These are phyloP conservation scores for Venustoraphidia nigricollis DNA, from an alignment of 2,888 invertebrate genomes.

Conservation along the genomic window DNA sequence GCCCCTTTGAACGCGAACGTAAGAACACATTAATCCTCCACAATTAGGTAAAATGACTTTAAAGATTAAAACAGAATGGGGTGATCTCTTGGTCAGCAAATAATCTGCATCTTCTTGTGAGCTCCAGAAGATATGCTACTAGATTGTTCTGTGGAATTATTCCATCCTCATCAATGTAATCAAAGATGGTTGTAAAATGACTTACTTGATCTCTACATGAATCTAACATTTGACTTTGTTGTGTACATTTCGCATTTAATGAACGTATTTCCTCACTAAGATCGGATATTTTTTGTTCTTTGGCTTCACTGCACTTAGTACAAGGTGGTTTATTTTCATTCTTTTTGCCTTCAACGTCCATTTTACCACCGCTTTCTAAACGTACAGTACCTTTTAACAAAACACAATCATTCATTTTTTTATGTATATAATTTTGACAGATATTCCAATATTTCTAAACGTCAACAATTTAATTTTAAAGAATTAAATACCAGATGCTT, in stretches of 20 bases:
- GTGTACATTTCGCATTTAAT: constrained; percentile 25
- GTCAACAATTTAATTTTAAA: too few relatives aligned
- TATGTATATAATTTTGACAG: too few relatives aligned
- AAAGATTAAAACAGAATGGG: too few relatives aligned
- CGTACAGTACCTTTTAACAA: constrained; percentile 12
- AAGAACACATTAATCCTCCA: constrained; percentile 1
- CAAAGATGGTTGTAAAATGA: too few relatives aligned
- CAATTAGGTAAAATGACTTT: neutral
- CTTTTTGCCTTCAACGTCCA: constrained; percentile 12
- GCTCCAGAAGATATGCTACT: too few relatives aligned
- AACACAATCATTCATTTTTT: neutral
- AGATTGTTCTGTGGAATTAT: too few relatives aligned
- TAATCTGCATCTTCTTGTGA: too few relatives aligned
- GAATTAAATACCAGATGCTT: too few relatives aligned
- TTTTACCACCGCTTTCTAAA: constrained; percentile 16
- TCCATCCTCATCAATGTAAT: too few relatives aligned
- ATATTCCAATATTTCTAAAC: too few relatives aligned
- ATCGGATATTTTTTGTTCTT: constrained; percentile 24
- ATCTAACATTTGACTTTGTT: constrained; percentile 23
- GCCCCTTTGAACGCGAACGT: neutral
- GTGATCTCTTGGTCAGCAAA: too few relatives aligned
- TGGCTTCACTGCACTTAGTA: too few relatives aligned
- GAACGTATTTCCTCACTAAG: constrained; percentile 27
- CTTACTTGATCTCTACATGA: constrained; percentile 28
- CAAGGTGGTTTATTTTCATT: constrained; percentile 31